These are phyloP conservation scores for Picus viridis DNA, from an alignment of 2,797 vertebrate species.

Conservation along the genomic window DNA sequence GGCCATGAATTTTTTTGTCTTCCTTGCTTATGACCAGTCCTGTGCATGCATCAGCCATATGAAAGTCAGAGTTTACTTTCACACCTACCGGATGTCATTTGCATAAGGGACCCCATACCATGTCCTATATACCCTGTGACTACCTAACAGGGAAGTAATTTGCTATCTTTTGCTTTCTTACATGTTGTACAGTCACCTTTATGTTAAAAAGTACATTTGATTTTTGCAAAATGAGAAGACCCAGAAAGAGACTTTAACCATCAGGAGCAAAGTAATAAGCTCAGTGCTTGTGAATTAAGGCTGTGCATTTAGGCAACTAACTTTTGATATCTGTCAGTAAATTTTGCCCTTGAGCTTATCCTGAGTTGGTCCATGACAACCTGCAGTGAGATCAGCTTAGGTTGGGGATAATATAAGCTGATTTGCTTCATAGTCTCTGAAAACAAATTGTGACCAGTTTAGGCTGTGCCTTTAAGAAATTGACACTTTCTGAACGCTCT, in stretches of 20 bases:
- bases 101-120: background rate
- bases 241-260: background rate
- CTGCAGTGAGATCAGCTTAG: background rate
- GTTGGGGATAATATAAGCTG: background rate
- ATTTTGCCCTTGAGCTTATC: background rate
- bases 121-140: background rate
- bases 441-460: background rate
- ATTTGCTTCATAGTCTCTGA: background rate
- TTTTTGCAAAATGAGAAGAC: background rate
- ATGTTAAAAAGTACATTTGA: accelerated
- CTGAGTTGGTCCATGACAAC: background rate
- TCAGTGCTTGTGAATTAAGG: background rate
- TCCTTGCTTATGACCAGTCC: background rate
- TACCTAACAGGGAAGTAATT: background rate
- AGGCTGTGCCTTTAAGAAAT: too few relatives aligned
- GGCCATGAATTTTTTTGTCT: background rate
- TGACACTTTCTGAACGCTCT: too few relatives aligned
- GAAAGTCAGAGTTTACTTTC: background rate
- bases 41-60: background rate
- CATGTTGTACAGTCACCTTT: background rate
- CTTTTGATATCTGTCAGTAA: background rate
- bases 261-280: background rate
- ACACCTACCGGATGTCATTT: background rate
- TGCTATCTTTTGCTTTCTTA: background rate
- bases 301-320: background rate